Evolutionary conservation across 2,888 invertebrate species (phyloP).

Genomic region (Ernsta delagoae): DNA sequence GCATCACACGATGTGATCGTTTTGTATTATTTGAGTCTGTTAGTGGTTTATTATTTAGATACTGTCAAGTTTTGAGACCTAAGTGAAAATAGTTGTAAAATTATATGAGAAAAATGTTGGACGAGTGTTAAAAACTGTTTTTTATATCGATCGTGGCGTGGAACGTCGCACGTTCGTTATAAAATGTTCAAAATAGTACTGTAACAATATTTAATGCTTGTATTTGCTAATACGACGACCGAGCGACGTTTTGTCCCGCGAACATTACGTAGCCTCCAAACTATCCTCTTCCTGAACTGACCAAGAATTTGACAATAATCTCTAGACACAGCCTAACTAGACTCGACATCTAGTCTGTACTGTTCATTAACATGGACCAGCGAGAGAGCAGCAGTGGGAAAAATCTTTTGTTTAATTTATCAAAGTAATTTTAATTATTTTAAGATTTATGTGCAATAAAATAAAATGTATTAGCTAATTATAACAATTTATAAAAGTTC

Average conservation of each 20-base stretch:
- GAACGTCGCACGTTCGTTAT: conserved; percentile 42
- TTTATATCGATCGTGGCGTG: conserved; percentile 46
- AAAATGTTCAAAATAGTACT: conserved; percentile 43
- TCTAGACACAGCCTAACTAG: conserved; percentile 75
- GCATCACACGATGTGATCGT: conserved; percentile 76
- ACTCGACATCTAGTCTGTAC: conserved; percentile 58
- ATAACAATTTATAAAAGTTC: neutral
- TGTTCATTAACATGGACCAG: conserved; percentile 34
- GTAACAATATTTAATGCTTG: conserved; percentile 23
- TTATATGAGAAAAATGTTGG: conserved; percentile 56
- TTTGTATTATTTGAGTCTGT: conserved; percentile 68
- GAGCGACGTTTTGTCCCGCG: conserved; percentile 25
- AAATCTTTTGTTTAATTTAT: conserved; percentile 2
- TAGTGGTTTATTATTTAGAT: conserved; percentile 56
- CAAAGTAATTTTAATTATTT: neutral
- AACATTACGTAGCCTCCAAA: conserved; percentile 49
- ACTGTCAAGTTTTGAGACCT: conserved; percentile 55
- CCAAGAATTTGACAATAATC: conserved; percentile 83
- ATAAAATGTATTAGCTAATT: neutral
- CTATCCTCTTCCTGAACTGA: conserved; percentile 68
- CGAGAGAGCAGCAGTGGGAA: conserved; percentile 44
- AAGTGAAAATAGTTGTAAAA: conserved; percentile 56
- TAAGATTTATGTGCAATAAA: neutral
- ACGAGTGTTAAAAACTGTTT: conserved; percentile 56
- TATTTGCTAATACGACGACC: conserved; percentile 13